These are phyloP conservation scores for Rhimphoctona megacephalus DNA, from an alignment of 2,888 invertebrate genomes.

Conservation along the genomic window DNA sequence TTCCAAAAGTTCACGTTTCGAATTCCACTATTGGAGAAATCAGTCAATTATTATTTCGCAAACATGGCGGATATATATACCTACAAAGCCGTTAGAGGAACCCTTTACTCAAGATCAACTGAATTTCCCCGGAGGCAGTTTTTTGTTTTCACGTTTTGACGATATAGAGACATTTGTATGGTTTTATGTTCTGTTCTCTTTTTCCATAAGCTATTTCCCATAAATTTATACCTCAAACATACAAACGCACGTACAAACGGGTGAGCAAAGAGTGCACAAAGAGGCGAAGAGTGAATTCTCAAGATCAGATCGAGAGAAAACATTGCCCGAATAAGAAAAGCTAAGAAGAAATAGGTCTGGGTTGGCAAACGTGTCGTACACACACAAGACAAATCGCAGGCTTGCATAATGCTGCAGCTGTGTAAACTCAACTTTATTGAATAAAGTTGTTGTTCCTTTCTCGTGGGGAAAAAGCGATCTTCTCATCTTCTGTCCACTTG, in stretches of 20 bases:
- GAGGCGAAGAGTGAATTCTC: constrained; percentile 44
- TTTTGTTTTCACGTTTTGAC: constrained; percentile 57
- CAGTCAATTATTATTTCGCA: constrained; percentile 38
- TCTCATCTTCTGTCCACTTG: neutral
- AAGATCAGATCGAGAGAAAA: constrained; percentile 53
- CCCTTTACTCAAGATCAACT: constrained; percentile 35
- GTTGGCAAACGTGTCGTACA: constrained; percentile 35
- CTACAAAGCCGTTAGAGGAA: neutral
- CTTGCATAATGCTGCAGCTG: constrained; percentile 52
- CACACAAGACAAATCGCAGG: constrained; percentile 14
- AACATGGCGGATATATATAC: constrained; percentile 7
- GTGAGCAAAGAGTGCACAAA: neutral
- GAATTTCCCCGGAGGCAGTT: constrained; percentile 64
- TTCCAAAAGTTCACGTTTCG: constrained; percentile 12
- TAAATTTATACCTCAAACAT: neutral
- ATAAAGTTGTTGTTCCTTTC: constrained; percentile 9
- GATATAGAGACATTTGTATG: constrained; percentile 47
- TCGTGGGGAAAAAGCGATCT: neutral
- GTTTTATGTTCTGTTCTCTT: constrained; percentile 39
- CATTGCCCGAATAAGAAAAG: constrained; percentile 24
- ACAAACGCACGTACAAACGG: neutral
- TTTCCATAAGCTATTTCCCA: constrained; percentile 19
- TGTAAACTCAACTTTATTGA: constrained; percentile 34
- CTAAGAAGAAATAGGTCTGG: constrained; percentile 48
- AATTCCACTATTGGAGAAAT: constrained; percentile 17